These are phyloP conservation scores for Heliconius himera DNA, from an alignment of 1,140 invertebrate genomes.

Conservation along the genomic window DNA sequence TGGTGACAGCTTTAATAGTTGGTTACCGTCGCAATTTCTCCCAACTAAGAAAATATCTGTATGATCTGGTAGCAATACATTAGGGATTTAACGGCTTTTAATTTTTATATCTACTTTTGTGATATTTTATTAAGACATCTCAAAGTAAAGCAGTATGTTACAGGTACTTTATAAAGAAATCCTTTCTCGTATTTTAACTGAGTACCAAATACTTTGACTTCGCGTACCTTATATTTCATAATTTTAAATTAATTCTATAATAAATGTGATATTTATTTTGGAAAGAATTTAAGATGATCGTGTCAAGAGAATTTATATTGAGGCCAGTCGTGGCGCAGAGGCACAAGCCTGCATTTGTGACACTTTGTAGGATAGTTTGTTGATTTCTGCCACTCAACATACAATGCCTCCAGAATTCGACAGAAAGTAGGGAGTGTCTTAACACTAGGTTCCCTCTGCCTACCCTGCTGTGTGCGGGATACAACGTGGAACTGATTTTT, in stretches of 20 bases:
- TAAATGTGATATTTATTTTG: background rate
- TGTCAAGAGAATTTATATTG: background rate
- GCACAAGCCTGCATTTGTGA: too few relatives aligned
- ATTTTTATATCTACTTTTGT: constrained; percentile 36
- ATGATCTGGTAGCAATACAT: constrained; percentile 39
- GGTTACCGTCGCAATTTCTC: constrained; percentile 44
- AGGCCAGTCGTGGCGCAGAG: too few relatives aligned
- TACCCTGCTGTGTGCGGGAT: too few relatives aligned
- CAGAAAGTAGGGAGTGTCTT: too few relatives aligned
- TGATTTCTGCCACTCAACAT: too few relatives aligned
- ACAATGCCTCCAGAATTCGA: too few relatives aligned
- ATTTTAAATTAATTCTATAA: constrained; percentile 2
- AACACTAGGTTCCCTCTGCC: too few relatives aligned
- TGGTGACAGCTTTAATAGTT: constrained; percentile 51
- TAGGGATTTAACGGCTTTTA: constrained; percentile 45
- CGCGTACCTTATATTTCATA: background rate
- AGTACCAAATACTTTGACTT: background rate
- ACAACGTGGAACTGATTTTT: too few relatives aligned
- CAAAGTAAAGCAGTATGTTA: constrained; percentile 34
- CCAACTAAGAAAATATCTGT: constrained; percentile 34
- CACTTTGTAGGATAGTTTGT: too few relatives aligned
- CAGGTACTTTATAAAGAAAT: constrained; percentile 20
- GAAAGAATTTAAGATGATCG: background rate
- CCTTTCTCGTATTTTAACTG: background rate
- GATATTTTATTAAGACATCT: constrained; percentile 44